Conservation (phyloP, 2,113 vertebrate species). For the Apeltes quadracus region DNA sequence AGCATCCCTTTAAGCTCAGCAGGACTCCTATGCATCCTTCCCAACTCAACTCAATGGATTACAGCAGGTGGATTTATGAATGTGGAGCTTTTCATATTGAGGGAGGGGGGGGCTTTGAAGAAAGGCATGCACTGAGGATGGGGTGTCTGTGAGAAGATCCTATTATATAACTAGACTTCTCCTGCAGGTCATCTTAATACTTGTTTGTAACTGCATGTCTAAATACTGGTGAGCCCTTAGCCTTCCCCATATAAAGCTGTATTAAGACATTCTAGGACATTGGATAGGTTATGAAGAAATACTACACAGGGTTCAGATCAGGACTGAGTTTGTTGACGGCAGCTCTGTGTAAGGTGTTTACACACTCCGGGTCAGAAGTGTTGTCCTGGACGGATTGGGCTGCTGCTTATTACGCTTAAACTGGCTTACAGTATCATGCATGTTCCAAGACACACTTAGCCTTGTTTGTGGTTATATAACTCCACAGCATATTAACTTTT, state of each 20-base stretch:
- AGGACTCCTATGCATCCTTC: background rate
- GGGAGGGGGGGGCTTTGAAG: background rate
- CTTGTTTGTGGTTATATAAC: background rate
- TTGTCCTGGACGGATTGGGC: slow-evolving; percentile 30
- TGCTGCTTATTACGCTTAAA: slow-evolving; percentile 54
- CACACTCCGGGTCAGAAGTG: slow-evolving; percentile 37
- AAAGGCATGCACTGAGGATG: background rate
- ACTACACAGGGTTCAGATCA: slow-evolving; percentile 69
- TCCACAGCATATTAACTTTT: background rate
- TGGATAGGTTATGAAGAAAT: slow-evolving; percentile 40
- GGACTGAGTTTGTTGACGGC: slow-evolving; percentile 23
- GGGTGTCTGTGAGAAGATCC: slow-evolving; percentile 3
- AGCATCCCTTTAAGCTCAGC: background rate
- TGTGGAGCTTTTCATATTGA: slow-evolving; percentile 24
- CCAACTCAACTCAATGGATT: background rate
- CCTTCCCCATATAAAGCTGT: slow-evolving; percentile 70
- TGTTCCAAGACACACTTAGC: slow-evolving; percentile 38
- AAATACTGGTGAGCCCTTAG: slow-evolving; percentile 29
- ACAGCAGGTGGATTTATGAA: slow-evolving; percentile 48
- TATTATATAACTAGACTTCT: slow-evolving; percentile 55
- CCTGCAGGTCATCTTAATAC: slow-evolving; percentile 39
- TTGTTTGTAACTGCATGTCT: slow-evolving; percentile 31
- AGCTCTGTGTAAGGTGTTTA: background rate
- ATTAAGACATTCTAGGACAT: slow-evolving; percentile 49
- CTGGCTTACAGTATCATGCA: slow-evolving; percentile 33